Conservation (phyloP, 2,113 vertebrate genomes). For the Sitta europaea region DNA sequence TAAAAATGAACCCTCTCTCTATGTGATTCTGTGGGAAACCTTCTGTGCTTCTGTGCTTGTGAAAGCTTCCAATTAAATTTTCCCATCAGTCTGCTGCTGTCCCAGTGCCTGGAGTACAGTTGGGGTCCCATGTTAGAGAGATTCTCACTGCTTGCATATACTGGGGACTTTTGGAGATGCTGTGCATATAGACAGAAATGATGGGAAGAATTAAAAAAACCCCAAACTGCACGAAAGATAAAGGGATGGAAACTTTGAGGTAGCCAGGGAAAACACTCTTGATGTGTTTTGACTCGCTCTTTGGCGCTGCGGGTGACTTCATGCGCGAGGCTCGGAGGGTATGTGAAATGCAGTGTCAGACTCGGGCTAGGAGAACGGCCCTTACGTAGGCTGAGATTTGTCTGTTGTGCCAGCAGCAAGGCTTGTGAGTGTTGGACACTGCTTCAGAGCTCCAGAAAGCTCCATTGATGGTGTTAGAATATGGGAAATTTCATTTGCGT, state of each 20-base stretch:
- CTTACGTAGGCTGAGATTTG: background rate
- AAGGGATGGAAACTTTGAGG: background rate
- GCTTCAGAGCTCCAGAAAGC: background rate
- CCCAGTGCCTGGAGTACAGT: background rate
- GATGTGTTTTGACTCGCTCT: background rate
- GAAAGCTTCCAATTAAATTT: background rate
- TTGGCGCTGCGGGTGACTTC: background rate
- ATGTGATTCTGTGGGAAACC: background rate
- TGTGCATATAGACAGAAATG: background rate
- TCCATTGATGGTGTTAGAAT: background rate
- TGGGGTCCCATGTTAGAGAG: rapidly evolving
- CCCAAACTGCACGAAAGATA: rapidly evolving
- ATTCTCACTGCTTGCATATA: rapidly evolving
- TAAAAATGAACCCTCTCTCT: background rate
- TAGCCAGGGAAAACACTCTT: background rate
- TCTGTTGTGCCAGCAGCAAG: background rate
- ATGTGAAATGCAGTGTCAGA: background rate
- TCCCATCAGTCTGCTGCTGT: background rate
- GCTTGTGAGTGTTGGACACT: background rate
- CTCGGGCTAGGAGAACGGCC: background rate
- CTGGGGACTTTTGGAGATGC: background rate
- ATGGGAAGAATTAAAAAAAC: background rate
- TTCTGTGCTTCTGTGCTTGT: too few species aligned
- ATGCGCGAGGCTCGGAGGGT: background rate
- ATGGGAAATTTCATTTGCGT: background rate